Conservation (phyloP, 2,888 invertebrate species). For the Drosophila neotestacea region DNA sequence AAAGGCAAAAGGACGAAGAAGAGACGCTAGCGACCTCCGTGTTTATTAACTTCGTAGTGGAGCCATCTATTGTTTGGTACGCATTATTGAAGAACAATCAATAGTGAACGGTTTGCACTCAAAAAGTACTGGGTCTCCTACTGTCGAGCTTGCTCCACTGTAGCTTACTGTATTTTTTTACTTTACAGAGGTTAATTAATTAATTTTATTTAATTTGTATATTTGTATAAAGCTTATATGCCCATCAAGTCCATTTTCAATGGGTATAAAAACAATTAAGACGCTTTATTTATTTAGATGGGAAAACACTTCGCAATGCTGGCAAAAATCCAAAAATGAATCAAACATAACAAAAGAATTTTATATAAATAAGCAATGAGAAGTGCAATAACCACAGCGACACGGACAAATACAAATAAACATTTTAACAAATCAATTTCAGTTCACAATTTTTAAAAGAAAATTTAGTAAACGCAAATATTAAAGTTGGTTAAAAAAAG, state of each 20-base stretch:
- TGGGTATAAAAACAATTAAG: slow-evolving; percentile 28
- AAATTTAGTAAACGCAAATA: neutral
- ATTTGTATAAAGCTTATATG: no score
- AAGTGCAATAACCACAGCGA: slow-evolving; percentile 47
- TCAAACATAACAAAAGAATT: slow-evolving; percentile 34
- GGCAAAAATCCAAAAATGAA: slow-evolving; percentile 61
- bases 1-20: no score
- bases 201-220: no score
- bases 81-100: no score
- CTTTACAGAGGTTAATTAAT: no score
- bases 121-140: no score
- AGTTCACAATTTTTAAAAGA: neutral
- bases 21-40: no score
- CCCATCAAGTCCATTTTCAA: neutral
- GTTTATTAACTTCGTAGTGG: no score
- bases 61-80: no score
- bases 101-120: no score
- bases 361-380: slow-evolving; percentile 42
- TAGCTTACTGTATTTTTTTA: no score
- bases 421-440: neutral
- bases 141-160: no score
- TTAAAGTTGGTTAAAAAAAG: neutral
- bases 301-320: slow-evolving; percentile 41
- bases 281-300: slow-evolving; percentile 47
- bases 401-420: slow-evolving; percentile 20